Base-by-base conservation (phyloP, 2,797 vertebrate genomes). In the Aselliscus stoliczkanus region DNA sequence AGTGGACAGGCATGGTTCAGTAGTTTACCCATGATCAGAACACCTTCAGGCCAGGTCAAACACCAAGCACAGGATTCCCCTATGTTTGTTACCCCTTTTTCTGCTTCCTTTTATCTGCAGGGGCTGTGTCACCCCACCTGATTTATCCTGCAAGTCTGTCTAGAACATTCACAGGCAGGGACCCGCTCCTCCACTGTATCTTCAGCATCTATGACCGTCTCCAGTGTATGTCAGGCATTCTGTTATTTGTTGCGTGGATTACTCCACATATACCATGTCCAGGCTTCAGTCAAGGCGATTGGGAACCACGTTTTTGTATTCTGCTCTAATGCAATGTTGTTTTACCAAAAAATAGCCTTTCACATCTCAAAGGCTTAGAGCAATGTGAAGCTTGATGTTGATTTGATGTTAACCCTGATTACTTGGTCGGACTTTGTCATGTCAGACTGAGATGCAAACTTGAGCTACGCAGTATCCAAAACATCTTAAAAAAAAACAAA, bases 101-200 rank as follows among this genome's bases (percentile, higher is more conserved):
- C 44, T 14, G 15, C 72, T 69, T 34, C 14, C 9, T 10, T 29
- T 42, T 37, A 27, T 34, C 17, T 77, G 52, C 62, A 75, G 3
- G 54, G 39, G 11, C 5, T 0, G 5, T 2, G 23, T 42, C 25
- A 17, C 76, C 29, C 76, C 29, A 8, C 21, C 8, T 0, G 4
- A 2, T 17, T 12, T 54, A 31, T 85, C 62, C 62, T 54, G 25
- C n/a, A 6, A 2, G 7, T 18, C 52, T 44, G 44, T 29, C 65
- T 47, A 65, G 52, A 80, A 64, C 14, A 7, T 65, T 42, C 29
- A 2, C 1, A 15, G 27, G 29, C 25, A 79, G 27, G 4, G 6
- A 14, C 9, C 29, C 18, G 4, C 47, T 37, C 11, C 69, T 21
- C 12, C 3, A 60, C 62, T 2, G 11, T 23, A 7, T 37, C 29